These are phyloP conservation scores for Botia kubotai DNA, from an alignment of 2,797 vertebrate species.

Conservation along the genomic window DNA sequence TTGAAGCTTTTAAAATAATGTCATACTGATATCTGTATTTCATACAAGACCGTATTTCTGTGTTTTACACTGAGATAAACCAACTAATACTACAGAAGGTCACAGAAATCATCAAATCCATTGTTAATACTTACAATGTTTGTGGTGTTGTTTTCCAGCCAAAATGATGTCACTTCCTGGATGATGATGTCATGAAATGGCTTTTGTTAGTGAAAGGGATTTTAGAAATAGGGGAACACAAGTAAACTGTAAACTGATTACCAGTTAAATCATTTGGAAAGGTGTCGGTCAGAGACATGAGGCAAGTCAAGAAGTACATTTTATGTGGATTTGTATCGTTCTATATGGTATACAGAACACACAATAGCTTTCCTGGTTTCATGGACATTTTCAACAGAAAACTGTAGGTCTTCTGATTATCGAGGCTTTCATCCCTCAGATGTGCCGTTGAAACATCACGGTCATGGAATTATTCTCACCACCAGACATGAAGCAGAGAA, in stretches of 20 bases:
- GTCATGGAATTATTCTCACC: conserved; percentile 21
- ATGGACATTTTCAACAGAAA: conserved; percentile 6
- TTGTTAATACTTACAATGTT: neutral
- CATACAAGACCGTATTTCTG: neutral
- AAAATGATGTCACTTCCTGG: conserved; percentile 1
- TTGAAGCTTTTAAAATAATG: neutral
- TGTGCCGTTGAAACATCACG: conserved; percentile 16
- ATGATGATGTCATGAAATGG: neutral
- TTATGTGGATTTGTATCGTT: no score
- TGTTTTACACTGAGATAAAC: neutral
- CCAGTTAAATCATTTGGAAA: no score
- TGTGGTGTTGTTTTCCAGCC: no score
- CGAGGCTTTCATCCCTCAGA: neutral
- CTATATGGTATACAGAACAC: neutral
- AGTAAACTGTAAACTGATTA: no score
- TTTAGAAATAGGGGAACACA: no score
- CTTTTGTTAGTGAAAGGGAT: neutral
- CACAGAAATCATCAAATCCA: neutral
- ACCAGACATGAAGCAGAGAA: neutral
- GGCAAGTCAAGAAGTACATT: no score
- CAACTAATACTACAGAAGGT: neutral
- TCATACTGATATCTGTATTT: no score
- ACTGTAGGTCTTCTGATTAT: conserved; percentile 4
- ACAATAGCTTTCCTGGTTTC: neutral
- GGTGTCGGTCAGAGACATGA: no score